These are phyloP conservation scores for Typhlomys cinereus DNA, from an alignment of 2,113 vertebrate species.

Conservation along the genomic window DNA sequence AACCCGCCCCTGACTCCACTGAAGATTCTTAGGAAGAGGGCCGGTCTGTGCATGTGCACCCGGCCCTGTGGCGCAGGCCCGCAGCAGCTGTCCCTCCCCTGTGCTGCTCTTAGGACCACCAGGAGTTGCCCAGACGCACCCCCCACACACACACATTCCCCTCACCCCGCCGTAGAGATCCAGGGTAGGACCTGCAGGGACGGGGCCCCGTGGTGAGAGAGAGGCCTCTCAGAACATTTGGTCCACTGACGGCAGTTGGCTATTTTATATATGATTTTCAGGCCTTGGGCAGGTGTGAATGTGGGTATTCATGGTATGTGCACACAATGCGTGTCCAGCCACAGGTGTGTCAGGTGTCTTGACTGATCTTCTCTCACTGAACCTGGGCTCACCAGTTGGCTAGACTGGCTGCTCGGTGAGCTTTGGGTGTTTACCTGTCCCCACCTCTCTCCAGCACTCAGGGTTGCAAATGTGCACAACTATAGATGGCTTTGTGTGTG, in stretches of 20 bases:
- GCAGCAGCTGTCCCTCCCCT: too few relatives aligned
- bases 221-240: background rate
- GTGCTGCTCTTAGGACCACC: background rate
- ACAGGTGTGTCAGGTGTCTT: too few relatives aligned
- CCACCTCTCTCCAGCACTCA: too few relatives aligned
- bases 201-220: background rate
- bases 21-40: background rate
- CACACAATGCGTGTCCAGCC: fast-evolving
- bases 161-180: background rate
- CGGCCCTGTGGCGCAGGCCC: too few relatives aligned
- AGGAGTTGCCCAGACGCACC: background rate
- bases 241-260: too few relatives aligned
- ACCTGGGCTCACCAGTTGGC: background rate
- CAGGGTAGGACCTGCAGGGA: background rate
- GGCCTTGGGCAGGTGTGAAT: background rate
- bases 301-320: too few relatives aligned
- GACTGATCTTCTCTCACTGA: background rate
- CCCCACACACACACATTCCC: background rate
- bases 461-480: background rate
- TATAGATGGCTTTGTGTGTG: background rate
- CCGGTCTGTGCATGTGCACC: too few relatives aligned
- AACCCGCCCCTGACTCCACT: background rate
- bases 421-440: background rate
- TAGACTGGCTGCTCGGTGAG: background rate
- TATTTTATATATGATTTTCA: too few relatives aligned